Percentiles rank a stretch among this genome's conserved stretches.
Conservation (phyloP, 1,140 invertebrate genomes). For the Oedothorax gibbosus region DNA sequence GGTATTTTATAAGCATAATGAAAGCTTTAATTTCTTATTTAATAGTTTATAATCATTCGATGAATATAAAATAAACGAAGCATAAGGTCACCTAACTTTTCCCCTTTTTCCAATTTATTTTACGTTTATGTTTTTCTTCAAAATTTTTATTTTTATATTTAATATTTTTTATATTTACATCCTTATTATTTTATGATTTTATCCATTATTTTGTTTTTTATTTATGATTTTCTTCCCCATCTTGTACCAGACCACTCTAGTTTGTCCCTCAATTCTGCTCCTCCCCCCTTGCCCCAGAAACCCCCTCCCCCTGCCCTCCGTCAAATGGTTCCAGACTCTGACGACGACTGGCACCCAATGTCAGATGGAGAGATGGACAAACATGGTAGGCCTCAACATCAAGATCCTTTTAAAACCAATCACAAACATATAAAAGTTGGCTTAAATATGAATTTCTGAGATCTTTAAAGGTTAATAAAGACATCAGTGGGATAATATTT, state of each 20-base stretch:
- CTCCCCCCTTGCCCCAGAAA: constrained; percentile 58
- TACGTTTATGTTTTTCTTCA: constrained; percentile 1
- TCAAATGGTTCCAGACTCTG: constrained; percentile 47
- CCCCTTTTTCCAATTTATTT: not conserved
- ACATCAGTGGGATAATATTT: too few relatives aligned
- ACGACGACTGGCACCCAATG: constrained; percentile 55
- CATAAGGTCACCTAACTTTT: too few relatives aligned
- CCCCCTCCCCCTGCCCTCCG: constrained; percentile 44
- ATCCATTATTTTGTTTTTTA: not conserved
- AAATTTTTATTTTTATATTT: not conserved
- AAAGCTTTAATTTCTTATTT: too few relatives aligned
- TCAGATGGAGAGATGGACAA: constrained; percentile 57
- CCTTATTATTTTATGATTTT: not conserved
- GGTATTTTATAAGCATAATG: too few relatives aligned
- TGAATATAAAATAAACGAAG: too few relatives aligned
- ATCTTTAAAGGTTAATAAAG: not conserved
- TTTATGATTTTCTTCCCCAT: constrained; percentile 15
- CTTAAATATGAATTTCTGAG: too few relatives aligned
- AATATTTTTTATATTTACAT: not conserved
- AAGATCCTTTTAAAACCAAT: too few relatives aligned
- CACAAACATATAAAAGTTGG: too few relatives aligned
- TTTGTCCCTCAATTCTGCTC: constrained; percentile 45
- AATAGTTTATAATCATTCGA: too few relatives aligned
- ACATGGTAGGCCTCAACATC: constrained; percentile 35
- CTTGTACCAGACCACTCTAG: constrained; percentile 52